Percentiles rank a stretch among this genome's conserved stretches.
These are phyloP conservation scores for Enteromius trimaculatus DNA, from an alignment of 2,797 vertebrate species.

Conservation along the genomic window DNA sequence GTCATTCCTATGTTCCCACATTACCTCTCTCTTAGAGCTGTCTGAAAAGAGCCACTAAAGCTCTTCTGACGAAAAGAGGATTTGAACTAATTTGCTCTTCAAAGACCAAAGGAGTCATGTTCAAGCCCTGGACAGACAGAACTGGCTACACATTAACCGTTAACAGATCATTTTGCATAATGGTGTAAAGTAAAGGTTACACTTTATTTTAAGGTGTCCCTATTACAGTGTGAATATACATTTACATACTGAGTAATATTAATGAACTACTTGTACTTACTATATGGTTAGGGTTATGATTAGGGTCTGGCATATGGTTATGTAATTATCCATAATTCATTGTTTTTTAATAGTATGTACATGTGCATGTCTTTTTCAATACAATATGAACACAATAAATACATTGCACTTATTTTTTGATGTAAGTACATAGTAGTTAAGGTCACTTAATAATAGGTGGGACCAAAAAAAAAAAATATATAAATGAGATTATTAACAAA, in stretches of 20 bases:
- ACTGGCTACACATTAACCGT: not conserved
- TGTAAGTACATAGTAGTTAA: not conserved
- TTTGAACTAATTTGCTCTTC: slow-evolving; percentile 51
- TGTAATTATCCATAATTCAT: too few relatives aligned
- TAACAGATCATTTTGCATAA: slow-evolving; percentile 9
- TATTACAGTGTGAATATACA: not conserved
- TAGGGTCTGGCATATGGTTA: not conserved
- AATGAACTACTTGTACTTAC: not conserved
- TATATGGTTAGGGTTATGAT: not conserved
- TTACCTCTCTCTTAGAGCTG: slow-evolving; percentile 25
- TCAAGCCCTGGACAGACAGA: not conserved
- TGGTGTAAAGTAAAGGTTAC: not conserved
- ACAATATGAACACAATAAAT: too few relatives aligned
- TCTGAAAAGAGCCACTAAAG: slow-evolving; percentile 48
- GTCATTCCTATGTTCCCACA: slow-evolving; percentile 27
- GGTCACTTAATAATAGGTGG: not conserved
- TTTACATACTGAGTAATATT: not conserved
- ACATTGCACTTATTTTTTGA: too few relatives aligned
- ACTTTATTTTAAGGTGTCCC: not conserved
- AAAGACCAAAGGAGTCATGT: slow-evolving; percentile 39
- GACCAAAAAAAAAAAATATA: not conserved
- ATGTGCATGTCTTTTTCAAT: too few relatives aligned
- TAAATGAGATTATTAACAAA: not conserved
- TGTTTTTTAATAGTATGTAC: too few relatives aligned
- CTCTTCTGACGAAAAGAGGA: slow-evolving; percentile 50